Evolutionary conservation across 2,113 vertebrate species (phyloP), one percentile per base, ranked within the genome.

Genomic region (Orientallactaga bullata): DNA sequence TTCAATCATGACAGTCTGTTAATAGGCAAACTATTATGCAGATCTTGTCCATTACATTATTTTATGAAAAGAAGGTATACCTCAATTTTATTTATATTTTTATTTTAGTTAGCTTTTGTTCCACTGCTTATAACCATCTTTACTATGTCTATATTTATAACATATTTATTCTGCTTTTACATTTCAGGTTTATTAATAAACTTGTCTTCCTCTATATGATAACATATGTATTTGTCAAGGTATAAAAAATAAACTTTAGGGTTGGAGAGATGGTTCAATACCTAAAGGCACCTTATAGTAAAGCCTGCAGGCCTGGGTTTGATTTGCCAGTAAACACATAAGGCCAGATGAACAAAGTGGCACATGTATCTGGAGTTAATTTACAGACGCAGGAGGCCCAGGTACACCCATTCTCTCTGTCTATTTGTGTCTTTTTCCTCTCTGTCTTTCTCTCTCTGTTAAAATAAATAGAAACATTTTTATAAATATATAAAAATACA

Each of bases 141-240:
- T 4, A 87, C 78, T 42, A 76, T 72, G 26, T 37, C 21, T 91
- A 17, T 9, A 81, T 78, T 81, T 95, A 85, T 28, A 93, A 82
- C 28, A 83, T 83, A 69, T 51, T 39, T 83, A 32, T 82, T 90
- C 63, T 94, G 77, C 37, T 37, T 93, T 73, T 12, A 7, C 77
- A 77, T 92, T 88, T 78, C 9, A 88, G 73, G 47, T 78, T 73
- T 86, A 47, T 78, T 51, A 39, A 23, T 42, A 81, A 4, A 8
- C 3, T 2, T 51, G 7, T 37, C 6, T 71, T 21, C 3, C 1
- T 23, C 16, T 90, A 60, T 13, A 32, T 78, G 13, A 35, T 83
- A 68, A 66, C 6, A 66, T 30, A 26, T 66, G 15, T 30, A 66
- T 30, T 66, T 66, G 26, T 66, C 26, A 30, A 66, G 24, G 26